These are phyloP conservation scores for Eucera pruinosa DNA, from an alignment of 2,888 invertebrate species.

Conservation along the genomic window DNA sequence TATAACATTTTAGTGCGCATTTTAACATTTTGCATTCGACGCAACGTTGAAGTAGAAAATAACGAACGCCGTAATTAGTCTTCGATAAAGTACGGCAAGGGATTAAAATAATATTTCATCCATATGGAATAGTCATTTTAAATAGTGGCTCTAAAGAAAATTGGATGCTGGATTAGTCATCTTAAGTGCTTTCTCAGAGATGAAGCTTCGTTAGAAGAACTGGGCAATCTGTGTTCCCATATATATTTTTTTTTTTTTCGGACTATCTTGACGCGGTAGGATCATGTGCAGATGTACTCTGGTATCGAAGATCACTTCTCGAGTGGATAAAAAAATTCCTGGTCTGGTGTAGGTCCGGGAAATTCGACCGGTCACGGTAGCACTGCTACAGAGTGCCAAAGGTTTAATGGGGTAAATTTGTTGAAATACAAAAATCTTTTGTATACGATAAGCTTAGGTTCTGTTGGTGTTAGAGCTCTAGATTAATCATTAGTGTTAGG, in stretches of 20 bases:
- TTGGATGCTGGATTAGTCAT: not conserved
- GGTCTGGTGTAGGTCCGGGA: not conserved
- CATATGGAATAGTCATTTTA: too few species aligned
- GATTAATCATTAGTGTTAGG: too few species aligned
- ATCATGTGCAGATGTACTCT: slow-evolving; percentile 16
- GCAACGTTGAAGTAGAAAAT: too few species aligned
- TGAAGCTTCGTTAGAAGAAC: slow-evolving; percentile 1
- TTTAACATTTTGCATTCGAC: too few species aligned
- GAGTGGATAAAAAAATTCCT: slow-evolving; percentile 33
- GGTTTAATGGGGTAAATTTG: not conserved
- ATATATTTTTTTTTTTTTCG: too few species aligned
- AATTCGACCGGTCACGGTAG: not conserved
- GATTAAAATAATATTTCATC: not conserved
- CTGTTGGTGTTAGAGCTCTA: too few species aligned
- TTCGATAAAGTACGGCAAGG: too few species aligned
- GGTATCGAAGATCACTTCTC: not conserved
- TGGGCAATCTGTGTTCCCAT: slow-evolving; percentile 18
- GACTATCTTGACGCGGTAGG: not conserved
- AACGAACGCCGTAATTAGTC: too few species aligned
- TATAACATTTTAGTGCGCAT: too few species aligned
- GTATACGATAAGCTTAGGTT: too few species aligned
- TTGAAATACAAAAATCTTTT: too few species aligned
- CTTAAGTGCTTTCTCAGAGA: slow-evolving; percentile 4
- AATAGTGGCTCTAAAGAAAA: not conserved
- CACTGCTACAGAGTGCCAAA: not conserved